A percentile compares a stretch with the other conserved stretches of the same genome.
phyloP scores from a whole-genome alignment of 2,113 vertebrate species.

The Epinephelus cyanopodus region DNA sequence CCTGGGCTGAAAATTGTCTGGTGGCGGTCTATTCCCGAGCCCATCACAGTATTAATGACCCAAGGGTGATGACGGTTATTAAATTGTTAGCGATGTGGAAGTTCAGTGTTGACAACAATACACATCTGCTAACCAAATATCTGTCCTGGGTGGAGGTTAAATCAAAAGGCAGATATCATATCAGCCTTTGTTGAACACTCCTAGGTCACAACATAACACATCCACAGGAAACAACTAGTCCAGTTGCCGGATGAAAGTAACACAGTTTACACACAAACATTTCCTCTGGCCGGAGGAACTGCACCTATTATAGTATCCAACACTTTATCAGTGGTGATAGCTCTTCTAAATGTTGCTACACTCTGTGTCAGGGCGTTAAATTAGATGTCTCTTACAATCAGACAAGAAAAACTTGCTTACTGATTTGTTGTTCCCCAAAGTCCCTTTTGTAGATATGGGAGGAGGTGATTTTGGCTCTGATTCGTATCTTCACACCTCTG shows the following conservation, averaged over 20 bases:
- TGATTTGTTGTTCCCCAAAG: constrained; percentile 11
- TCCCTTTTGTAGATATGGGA: not conserved
- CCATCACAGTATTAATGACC: constrained; percentile 60
- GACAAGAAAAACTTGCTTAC: constrained; percentile 16
- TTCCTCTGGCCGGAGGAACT: constrained; percentile 7
- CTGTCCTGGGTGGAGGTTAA: constrained; percentile 17
- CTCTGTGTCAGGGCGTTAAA: constrained; percentile 31
- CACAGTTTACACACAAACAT: constrained; percentile 31
- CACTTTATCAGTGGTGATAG: constrained; percentile 40
- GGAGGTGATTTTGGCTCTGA: not conserved
- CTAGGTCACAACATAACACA: not conserved
- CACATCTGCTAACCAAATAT: constrained; percentile 36
- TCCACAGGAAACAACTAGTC: constrained; percentile 21
- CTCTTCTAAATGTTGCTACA: constrained; percentile 28
- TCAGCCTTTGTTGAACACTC: constrained; percentile 6
- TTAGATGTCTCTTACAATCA: constrained; percentile 53
- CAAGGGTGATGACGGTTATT: constrained; percentile 54
- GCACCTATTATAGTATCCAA: constrained; percentile 20
- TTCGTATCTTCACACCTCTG: not conserved
- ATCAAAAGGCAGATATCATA: constrained; percentile 14
- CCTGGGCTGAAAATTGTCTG: constrained; percentile 67
- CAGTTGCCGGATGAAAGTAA: constrained; percentile 19
- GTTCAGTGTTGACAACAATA: constrained; percentile 43
- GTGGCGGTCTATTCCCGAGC: constrained; percentile 61
- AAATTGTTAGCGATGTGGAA: constrained; percentile 48